phyloP scores from a whole-genome alignment of 2,888 invertebrate genomes.

The Acanthoscelides obtectus region DNA sequence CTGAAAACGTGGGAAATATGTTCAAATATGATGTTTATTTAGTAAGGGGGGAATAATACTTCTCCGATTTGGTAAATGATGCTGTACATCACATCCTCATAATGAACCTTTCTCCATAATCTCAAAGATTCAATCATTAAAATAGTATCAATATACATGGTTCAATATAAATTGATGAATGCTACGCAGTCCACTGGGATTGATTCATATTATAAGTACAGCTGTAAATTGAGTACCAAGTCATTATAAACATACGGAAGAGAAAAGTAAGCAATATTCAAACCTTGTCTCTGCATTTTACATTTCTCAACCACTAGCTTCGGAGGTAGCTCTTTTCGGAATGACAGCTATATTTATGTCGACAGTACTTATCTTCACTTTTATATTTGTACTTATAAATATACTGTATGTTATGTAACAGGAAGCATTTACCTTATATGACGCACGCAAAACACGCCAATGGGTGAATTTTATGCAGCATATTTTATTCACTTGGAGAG shows the following conservation, averaged over 20 bases:
- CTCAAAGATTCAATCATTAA: too few species aligned
- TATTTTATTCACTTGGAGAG: neutral
- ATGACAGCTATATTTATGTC: constrained; percentile 32
- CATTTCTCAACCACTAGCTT: constrained; percentile 2
- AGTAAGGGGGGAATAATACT: too few species aligned
- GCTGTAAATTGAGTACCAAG: neutral
- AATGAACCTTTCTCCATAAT: too few species aligned
- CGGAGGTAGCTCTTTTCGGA: constrained; percentile 29
- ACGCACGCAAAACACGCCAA: constrained; percentile 5
- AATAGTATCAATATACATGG: too few species aligned
- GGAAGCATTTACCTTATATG: constrained; percentile 45
- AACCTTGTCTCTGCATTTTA: neutral
- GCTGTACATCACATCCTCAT: too few species aligned
- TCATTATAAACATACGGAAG: constrained; percentile 8
- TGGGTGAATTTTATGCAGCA: neutral
- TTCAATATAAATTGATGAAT: too few species aligned
- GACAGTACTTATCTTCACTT: neutral
- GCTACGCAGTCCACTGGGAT: neutral
- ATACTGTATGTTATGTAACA: constrained; percentile 42
- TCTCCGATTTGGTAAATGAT: too few species aligned
- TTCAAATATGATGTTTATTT: too few species aligned
- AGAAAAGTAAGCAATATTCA: constrained; percentile 4
- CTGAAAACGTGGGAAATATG: too few species aligned
- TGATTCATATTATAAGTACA: neutral
- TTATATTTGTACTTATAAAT: constrained; percentile 44